Evolutionary conservation across 2,888 invertebrate genomes (phyloP), one percentile per base, ranked within the genome.

Genomic region (Meta bourneti): DNA sequence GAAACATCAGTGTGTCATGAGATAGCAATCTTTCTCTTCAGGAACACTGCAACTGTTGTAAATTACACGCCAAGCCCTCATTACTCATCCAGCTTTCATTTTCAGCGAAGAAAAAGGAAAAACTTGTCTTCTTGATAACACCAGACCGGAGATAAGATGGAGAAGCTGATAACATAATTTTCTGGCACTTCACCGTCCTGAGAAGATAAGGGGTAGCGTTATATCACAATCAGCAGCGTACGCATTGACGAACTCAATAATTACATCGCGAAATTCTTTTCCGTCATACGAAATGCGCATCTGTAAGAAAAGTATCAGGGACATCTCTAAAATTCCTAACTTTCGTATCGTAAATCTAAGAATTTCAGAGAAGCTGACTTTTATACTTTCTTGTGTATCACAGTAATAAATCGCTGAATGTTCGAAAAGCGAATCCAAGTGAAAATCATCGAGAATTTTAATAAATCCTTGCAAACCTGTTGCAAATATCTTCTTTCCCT

Each of bases 21-120:
- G 61, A 61, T 61, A 16, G 61, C 61, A 6, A 61, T 61, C 61
- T 61, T 16, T 16, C 61, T 61, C 61, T 16, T 16, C 11, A 16
- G 16, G 61, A 61, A 61, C 61, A 61, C 61, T 7, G 34, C 7
- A 61, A 48, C 48, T 34, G 61, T 79, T 49, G 61, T 61, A 79
- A 79, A 79, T 69, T 79, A 79, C 61, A 79, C 34, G 48, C 20
- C 20, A 34, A 13, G 79, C 13, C 61, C 61, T 61, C 79, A 79
- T 79, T 79, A 61, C 34, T 79, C 79, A 69, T 34, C 51, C 20
- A 13, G 34, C 79, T 79, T 61, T 79, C 61, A 79, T 34, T 79
- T 77, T 61, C 61, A 34, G 19, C 19, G 20, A 7, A 52, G 16
- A 54, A 20, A 61, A 61, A 54, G 54, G 54, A 48, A 7, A 54